phyloP scores from a whole-genome alignment of 2,888 invertebrate genomes.

The Neoitamus cyanurus region DNA sequence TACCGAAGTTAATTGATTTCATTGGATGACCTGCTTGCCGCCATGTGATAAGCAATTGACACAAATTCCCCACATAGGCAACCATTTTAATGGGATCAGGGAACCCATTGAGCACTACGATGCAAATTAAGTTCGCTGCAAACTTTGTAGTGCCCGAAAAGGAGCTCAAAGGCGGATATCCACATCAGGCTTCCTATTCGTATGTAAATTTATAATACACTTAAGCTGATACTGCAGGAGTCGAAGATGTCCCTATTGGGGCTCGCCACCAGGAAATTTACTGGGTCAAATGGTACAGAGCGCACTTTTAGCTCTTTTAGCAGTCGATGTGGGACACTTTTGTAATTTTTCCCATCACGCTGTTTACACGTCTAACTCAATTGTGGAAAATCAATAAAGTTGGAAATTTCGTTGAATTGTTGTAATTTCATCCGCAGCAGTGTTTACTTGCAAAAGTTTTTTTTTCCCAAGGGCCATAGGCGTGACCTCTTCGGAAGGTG shows the following conservation, averaged over 20 bases:
- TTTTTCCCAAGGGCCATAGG: not conserved
- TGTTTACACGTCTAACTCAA: not conserved
- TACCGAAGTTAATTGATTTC: constrained; percentile 24
- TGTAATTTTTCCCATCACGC: not conserved
- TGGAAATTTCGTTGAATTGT: not conserved
- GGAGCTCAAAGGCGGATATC: not conserved
- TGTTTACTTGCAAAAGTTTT: not conserved
- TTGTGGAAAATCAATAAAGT: not conserved
- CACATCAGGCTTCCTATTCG: not conserved
- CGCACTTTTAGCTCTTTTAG: not conserved
- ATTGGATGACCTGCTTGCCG: constrained; percentile 22
- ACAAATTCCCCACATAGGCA: not conserved
- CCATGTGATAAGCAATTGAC: constrained; percentile 32
- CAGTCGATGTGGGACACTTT: not conserved
- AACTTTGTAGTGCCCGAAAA: not conserved
- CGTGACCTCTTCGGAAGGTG: not conserved
- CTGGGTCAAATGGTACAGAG: not conserved
- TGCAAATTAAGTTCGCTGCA: not conserved
- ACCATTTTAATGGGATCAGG: constrained; percentile 11
- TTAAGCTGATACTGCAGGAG: not conserved
- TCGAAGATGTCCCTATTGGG: not conserved
- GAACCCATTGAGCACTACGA: not conserved
- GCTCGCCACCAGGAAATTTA: not conserved
- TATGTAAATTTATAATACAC: constrained; percentile 10
- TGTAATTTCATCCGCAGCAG: not conserved